Conservation (phyloP, 2,113 vertebrate genomes). For the Corythaixoides concolor region DNA sequence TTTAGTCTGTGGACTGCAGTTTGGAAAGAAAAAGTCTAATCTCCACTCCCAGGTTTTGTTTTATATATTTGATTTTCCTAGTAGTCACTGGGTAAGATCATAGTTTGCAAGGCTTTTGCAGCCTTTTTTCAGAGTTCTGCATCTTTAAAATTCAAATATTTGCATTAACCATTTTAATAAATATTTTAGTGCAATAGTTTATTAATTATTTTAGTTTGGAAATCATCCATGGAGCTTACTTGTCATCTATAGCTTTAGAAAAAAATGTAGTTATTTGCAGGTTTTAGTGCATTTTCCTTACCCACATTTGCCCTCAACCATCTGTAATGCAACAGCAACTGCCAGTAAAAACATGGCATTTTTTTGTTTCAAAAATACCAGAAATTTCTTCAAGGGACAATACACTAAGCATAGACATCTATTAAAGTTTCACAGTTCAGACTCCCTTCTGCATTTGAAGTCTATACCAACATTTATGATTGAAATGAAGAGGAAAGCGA, state of each 20-base stretch:
- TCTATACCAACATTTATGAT: background rate
- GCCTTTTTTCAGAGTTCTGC: background rate
- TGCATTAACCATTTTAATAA: background rate
- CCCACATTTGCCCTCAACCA: background rate
- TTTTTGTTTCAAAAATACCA: background rate
- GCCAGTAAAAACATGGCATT: background rate
- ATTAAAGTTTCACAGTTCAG: background rate
- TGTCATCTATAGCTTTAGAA: background rate
- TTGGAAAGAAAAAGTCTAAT: background rate
- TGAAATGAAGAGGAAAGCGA: background rate
- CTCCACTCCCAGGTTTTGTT: background rate
- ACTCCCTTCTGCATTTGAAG: background rate
- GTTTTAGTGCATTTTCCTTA: background rate
- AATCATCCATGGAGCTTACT: background rate
- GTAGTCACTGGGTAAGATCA: background rate
- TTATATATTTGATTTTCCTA: background rate
- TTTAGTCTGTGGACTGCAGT: background rate
- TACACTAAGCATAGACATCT: background rate
- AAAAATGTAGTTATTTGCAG: background rate
- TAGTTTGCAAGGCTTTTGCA: background rate
- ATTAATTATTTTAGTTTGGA: background rate
- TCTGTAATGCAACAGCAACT: background rate
- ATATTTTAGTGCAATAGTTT: background rate
- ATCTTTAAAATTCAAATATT: background rate
- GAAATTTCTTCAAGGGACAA: background rate